Evolutionary conservation across 2,113 vertebrate species (phyloP), one percentile per base, ranked within the genome.

Genomic region (Kryptolebias marmoratus): DNA sequence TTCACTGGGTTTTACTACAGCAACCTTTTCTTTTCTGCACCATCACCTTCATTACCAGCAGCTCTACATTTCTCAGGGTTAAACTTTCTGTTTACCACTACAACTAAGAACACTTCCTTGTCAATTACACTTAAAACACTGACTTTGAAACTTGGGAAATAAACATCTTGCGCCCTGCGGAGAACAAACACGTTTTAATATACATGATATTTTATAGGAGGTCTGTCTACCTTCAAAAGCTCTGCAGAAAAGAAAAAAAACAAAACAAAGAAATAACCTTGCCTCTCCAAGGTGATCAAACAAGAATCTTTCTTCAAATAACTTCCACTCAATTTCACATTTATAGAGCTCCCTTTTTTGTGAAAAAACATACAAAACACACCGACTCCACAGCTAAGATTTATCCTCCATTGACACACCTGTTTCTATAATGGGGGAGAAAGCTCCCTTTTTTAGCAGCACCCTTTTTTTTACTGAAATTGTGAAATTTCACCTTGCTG

Each of bases 401-500:
- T 93, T 91, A 91, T 87, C 65, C 71, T 66, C 83, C 42, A 55
- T 82, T 89, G 80, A 89, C 86, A 88, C 81, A 85, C 87, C 82
- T 64, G 75, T 61, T 62, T 75, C 84, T 64, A 66, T 86, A 87
- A 88, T 90, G 90, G 88, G 83, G 64, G 10, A 86, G 79, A 88
- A 83, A 82, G 76, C 84, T 77, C 61, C 72, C 42, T 69, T 71
- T 22, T 79, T 86, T 86, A 82, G 66, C 71, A 73, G 73, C 12
- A 22, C 27, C 59, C 67, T 87, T 59, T 76, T 73, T 72, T 84
- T 89, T 91, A 92, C 87, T 80, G 91, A 90, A 92, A 92, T 89
- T 82, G 89, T 91, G 88, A 93, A 93, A 93, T 91, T 88, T 90
- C 88, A 93, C 90, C 90, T 93, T 93, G 88, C 79, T 83, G 87